Evolutionary conservation across 1,140 invertebrate species (phyloP), one percentile per base, ranked within the genome.

Genomic region (Onthophagus taurus): DNA sequence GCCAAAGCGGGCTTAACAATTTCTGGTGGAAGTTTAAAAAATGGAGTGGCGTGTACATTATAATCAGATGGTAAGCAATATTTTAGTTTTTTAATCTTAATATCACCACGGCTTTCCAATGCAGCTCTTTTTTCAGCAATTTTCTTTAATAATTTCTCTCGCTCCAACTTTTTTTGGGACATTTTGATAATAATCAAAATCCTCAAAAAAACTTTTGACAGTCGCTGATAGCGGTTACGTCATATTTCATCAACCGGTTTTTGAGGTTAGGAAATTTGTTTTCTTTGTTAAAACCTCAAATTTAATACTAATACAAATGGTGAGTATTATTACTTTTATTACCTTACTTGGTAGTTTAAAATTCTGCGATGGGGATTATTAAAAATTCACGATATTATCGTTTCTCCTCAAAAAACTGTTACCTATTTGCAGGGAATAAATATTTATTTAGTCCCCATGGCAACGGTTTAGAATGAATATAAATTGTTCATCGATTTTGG

Each of bases 11-110:
- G 59, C 52, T 67, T 67, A 8, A 72, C 49, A 31, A 73, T 56
- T 57, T 74, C 69, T 50, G 71, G 65, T 2, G 72, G 71, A 30
- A 73, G 47, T 8, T 66, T 67, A 59, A 71, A 74, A 35, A 73
- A 47, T 4, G 70, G 67, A 33, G 65, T 62, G 21, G 67, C 66
- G 45, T 63, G 53, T 21, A 70, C 64, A 58, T 70, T 67, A 49
- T 70, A 72, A 55, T 72, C 69, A 11, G 68, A 66, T 4, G 71
- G 71, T 53, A 71, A 58, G 43, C 63, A 55, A 20, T 68, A 59
- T 54, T 62, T 66, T 30, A 70, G 67, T 42, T 72, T 55, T 60
- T 70, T 71, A 0, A 61, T 50, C 38, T 59, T 56, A 11, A 60
- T 13, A 50, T 61, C 60, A n/a, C 52, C 53, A 43, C 49, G 44